These are phyloP conservation scores for Caenorhabditis latens DNA, from an alignment of 1,140 invertebrate genomes.

Conservation along the genomic window DNA sequence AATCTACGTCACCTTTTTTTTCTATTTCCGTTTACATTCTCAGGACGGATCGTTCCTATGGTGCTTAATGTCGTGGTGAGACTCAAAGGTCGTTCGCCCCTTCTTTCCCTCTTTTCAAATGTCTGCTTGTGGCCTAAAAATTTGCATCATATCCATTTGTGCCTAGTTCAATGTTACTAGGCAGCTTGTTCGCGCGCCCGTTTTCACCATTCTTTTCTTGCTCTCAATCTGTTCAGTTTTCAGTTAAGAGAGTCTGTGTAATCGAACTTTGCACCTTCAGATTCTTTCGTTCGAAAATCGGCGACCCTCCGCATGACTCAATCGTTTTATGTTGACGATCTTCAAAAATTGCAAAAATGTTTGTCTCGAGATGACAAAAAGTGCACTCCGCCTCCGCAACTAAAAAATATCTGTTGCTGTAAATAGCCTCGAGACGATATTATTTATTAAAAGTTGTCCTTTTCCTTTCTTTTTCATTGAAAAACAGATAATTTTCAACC, in stretches of 20 bases:
- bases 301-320: not conserved
- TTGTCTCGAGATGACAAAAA: not conserved
- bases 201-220: too few relatives aligned
- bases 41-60: too few relatives aligned
- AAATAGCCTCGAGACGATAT: not conserved
- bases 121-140: too few relatives aligned
- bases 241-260: too few relatives aligned
- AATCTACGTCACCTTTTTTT: too few relatives aligned
- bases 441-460: not conserved
- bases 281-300: not conserved
- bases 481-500: not conserved
- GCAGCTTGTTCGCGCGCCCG: too few relatives aligned
- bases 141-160: conserved; percentile 58
- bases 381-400: not conserved
- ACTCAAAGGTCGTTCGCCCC: not conserved
- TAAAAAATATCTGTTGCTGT: not conserved
- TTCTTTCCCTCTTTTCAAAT: not conserved
- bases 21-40: too few relatives aligned
- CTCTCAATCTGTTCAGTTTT: too few relatives aligned
- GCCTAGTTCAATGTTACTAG: too few relatives aligned
- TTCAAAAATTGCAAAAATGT: not conserved
- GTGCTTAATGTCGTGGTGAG: not conserved
- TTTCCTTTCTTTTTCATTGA: conserved; percentile 1
- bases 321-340: conserved; percentile 2
- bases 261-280: too few relatives aligned